Conservation (phyloP, 2,797 vertebrate species). For the Pseudochaenichthys georgianus region DNA sequence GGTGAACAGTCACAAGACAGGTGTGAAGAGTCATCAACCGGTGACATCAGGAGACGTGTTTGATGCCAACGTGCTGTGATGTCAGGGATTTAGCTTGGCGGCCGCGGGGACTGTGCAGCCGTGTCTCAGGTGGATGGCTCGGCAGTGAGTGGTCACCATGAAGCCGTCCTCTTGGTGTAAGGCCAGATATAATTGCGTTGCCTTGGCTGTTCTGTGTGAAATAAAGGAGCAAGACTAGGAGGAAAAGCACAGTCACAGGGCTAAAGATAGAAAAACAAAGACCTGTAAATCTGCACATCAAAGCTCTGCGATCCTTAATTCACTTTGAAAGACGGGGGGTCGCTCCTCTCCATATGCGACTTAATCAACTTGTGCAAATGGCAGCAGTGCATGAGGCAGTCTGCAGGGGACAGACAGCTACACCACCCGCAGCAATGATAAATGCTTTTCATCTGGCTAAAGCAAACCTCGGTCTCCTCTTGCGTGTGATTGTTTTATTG, state of each 20-base stretch:
- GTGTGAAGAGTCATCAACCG: slow-evolving; percentile 64
- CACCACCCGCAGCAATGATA: slow-evolving; percentile 31
- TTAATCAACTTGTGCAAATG: slow-evolving; percentile 55
- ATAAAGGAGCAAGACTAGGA: slow-evolving; percentile 29
- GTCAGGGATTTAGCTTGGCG: slow-evolving; percentile 32
- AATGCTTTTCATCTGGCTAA: slow-evolving; percentile 53
- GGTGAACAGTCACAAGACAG: slow-evolving; percentile 50
- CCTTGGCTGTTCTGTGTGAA: slow-evolving; percentile 34
- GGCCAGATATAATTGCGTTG: slow-evolving; percentile 37
- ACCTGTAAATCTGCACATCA: slow-evolving; percentile 61
- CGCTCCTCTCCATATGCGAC: slow-evolving; percentile 51
- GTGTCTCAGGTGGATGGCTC: slow-evolving; percentile 45
- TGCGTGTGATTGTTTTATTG: slow-evolving; percentile 19
- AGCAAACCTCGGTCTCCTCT: slow-evolving; percentile 23
- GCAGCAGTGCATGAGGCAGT: slow-evolving; percentile 37
- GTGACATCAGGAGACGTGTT: slow-evolving; percentile 31
- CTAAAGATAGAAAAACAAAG: slow-evolving; percentile 62
- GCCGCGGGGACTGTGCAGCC: slow-evolving; percentile 1
- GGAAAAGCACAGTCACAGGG: slow-evolving; percentile 18
- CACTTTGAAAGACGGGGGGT: slow-evolving; percentile 50
- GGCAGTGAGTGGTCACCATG: slow-evolving; percentile 19
- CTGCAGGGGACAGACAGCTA: slow-evolving; percentile 40
- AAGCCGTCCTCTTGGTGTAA: slow-evolving; percentile 37
- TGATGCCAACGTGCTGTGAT: slow-evolving; percentile 52
- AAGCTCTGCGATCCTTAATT: slow-evolving; percentile 54